Percentiles rank a stretch among this genome's conserved stretches.
These are phyloP conservation scores for Fragum fragum DNA, from an alignment of 2,888 invertebrate genomes.

Conservation along the genomic window DNA sequence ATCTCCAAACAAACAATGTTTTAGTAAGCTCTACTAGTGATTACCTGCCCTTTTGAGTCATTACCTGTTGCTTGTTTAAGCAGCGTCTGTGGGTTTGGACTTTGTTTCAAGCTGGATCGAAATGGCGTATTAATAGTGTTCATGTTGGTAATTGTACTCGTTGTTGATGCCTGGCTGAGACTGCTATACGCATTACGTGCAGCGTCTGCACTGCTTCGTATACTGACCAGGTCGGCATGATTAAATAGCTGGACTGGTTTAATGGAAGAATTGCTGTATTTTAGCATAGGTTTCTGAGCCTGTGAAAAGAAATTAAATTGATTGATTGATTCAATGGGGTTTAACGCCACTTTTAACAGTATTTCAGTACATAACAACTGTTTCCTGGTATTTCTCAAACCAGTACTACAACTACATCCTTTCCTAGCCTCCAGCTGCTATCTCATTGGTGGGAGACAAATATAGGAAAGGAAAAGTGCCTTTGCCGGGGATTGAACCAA, in stretches of 20 bases:
- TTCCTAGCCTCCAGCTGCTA: too few relatives aligned
- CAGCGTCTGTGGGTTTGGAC: slow-evolving; percentile 50
- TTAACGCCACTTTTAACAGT: too few relatives aligned
- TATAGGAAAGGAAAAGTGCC: too few relatives aligned
- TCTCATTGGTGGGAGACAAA: too few relatives aligned
- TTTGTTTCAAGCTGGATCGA: slow-evolving; percentile 62
- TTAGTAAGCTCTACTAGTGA: too few relatives aligned
- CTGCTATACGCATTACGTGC: slow-evolving; percentile 69
- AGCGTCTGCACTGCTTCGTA: slow-evolving; percentile 66
- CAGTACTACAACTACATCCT: too few relatives aligned
- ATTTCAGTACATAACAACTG: too few relatives aligned
- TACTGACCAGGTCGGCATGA: slow-evolving; percentile 69
- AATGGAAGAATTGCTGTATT: slow-evolving; percentile 75
- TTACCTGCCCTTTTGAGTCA: too few relatives aligned
- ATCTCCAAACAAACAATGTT: too few relatives aligned
- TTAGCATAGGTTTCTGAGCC: slow-evolving; percentile 79
- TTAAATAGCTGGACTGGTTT: slow-evolving; percentile 76
- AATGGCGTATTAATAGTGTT: slow-evolving; percentile 64
- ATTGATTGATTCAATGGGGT: too few relatives aligned
- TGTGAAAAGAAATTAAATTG: slow-evolving; percentile 36
- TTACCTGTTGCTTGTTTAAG: slow-evolving; percentile 51
- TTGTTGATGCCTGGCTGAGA: slow-evolving; percentile 65
- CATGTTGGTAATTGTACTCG: slow-evolving; percentile 46
- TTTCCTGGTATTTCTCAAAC: too few relatives aligned
- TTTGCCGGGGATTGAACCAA: too few relatives aligned